Percentiles rank a stretch among this genome's conserved stretches.
These are phyloP conservation scores for Coelopa pilipes DNA, from an alignment of 2,888 invertebrate species.

Conservation along the genomic window DNA sequence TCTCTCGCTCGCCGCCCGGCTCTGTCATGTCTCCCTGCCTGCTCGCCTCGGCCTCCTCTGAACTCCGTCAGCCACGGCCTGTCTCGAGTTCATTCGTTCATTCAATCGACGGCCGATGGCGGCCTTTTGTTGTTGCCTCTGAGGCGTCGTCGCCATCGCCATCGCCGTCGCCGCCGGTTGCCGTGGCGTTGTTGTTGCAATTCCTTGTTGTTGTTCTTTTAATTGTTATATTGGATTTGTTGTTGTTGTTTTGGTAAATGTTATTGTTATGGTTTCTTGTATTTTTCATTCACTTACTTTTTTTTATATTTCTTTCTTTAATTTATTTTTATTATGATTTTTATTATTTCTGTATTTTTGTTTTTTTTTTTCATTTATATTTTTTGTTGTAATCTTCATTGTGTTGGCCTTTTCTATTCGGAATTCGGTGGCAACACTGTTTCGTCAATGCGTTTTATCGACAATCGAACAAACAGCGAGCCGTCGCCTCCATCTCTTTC, in stretches of 20 bases:
- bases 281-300: background rate
- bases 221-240: background rate
- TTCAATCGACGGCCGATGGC: too few relatives aligned
- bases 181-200: conserved; percentile 26
- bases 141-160: background rate
- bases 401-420: background rate
- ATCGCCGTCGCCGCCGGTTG: background rate
- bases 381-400: background rate
- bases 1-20: too few relatives aligned
- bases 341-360: conserved; percentile 1
- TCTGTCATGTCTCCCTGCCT: too few relatives aligned
- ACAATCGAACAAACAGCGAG: too few relatives aligned
- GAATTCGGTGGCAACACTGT: too few relatives aligned
- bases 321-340: conserved; percentile 7
- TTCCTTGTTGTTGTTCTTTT: conserved; percentile 18
- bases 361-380: background rate
- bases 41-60: too few relatives aligned
- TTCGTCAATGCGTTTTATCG: too few relatives aligned
- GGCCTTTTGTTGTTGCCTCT: too few relatives aligned
- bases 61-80: too few relatives aligned
- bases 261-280: background rate
- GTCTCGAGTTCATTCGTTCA: too few relatives aligned
- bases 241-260: background rate
- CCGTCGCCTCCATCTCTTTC: too few relatives aligned
- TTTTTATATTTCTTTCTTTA: background rate